Base-by-base conservation (phyloP, 2,113 vertebrate genomes). In the Corythornis madagascariensis region DNA sequence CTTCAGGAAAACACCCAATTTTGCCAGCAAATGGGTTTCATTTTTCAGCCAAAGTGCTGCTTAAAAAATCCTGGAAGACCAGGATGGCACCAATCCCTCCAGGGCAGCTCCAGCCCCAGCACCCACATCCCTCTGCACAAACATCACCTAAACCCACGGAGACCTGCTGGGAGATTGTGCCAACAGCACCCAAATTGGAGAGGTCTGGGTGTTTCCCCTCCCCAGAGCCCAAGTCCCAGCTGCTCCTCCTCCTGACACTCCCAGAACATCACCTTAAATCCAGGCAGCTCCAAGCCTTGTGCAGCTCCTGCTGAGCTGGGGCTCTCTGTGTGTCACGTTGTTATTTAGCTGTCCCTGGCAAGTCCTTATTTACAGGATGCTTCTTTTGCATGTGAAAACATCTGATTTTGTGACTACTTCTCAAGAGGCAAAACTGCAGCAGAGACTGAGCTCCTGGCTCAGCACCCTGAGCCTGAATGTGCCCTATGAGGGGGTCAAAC, bases 21-120 rank as follows among this genome's bases (percentile, higher is more conserved):
- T 40, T 53, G 40, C 59, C 83, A 29, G 16, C 21, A 83, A 25
- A 22, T 0, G 0, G 28, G 47, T 43, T 8, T 29, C 6, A 18
- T 28, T 42, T 47, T 29, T 38, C 61, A 93, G 47, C 26, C 24
- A 43, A 61, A 40, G 8, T 40, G 42, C 53, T 86, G 38, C 31
- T 67, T 67, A 57, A 69, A 69, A 75, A 87, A 38, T 29, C 52
- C 47, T 47, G n/a, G 22, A 48, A 48, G 40, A n/a, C 9, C 16
- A 78, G 52, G 65, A 64, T 0, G 0, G 38, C 15, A 2, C 42
- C 28, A 71, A 81, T 9, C 1, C 8, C 38, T n/a, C 9, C 3
- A 4, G 47, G n/a, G 33, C n/a, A n/a, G n/a, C n/a, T n/a, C n/a
- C 38, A 67, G 28, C 38, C 33, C n/a, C 38, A 55, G 40, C 1